These are phyloP conservation scores for Semnornis frantzii DNA, from an alignment of 2,113 vertebrate genomes.

Conservation along the genomic window DNA sequence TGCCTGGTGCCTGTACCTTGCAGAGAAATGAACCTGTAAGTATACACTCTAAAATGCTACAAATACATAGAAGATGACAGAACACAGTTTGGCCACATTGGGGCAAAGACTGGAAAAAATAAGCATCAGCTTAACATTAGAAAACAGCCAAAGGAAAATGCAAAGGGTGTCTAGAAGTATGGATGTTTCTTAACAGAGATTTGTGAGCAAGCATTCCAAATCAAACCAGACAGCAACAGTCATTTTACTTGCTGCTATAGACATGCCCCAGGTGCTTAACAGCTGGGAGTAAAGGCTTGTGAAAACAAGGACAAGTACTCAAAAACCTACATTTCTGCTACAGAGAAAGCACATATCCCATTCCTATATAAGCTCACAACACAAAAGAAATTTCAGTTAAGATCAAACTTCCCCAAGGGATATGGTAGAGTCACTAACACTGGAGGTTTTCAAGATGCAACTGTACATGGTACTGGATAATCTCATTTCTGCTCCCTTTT, in stretches of 20 bases:
- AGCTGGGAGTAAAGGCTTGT: not conserved
- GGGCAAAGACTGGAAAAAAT: not conserved
- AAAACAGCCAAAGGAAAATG: not conserved
- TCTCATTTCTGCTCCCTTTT: not conserved
- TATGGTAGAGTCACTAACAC: not conserved
- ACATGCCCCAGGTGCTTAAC: not conserved
- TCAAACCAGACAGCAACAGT: not conserved
- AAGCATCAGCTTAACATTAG: not conserved
- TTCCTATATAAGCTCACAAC: rapidly evolving
- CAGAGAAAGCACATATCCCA: not conserved
- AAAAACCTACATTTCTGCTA: not conserved
- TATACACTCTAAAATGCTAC: not conserved
- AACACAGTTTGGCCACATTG: not conserved
- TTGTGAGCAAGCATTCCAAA: not conserved
- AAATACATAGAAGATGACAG: not conserved
- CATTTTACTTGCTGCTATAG: not conserved
- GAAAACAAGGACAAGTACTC: not conserved
- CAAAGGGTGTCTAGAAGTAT: not conserved
- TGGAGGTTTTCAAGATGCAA: not conserved
- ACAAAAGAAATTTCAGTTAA: not conserved
- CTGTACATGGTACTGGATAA: not conserved
- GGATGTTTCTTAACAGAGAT: not conserved
- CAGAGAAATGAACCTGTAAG: not conserved
- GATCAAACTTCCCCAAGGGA: not conserved
- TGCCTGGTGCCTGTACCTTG: not conserved